A percentile compares a stretch with the other conserved stretches of the same genome.
phyloP scores from a whole-genome alignment of 2,797 vertebrate genomes.

The Ciconia nigra region DNA sequence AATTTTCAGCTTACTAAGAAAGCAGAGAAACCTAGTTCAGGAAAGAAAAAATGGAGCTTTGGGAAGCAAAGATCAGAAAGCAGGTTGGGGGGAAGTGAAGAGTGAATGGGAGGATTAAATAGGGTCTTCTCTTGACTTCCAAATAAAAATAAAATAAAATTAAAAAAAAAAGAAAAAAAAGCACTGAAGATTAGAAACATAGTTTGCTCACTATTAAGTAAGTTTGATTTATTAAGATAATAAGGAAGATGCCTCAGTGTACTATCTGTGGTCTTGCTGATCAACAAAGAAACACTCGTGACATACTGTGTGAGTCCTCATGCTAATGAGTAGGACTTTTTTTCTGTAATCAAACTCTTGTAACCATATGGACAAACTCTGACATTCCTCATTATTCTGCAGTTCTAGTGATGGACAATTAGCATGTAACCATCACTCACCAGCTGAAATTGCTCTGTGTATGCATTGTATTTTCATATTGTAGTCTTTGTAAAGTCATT shows the following conservation, averaged over 20 bases:
- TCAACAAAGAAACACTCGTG: background rate
- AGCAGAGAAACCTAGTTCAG: background rate
- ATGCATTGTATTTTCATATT: background rate
- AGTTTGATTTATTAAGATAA: background rate
- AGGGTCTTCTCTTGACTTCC: background rate
- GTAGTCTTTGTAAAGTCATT: background rate
- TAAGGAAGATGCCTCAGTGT: background rate
- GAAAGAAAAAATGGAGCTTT: background rate
- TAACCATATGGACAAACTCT: background rate
- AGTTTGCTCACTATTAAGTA: background rate
- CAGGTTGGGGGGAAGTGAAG: background rate
- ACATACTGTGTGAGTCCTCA: background rate
- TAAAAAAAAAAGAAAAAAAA: background rate
- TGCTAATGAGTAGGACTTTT: background rate
- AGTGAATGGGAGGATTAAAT: background rate
- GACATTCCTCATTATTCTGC: background rate
- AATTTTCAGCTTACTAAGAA: background rate
- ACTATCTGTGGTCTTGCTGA: background rate
- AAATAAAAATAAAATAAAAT: background rate
- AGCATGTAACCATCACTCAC: background rate
- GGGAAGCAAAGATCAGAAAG: background rate
- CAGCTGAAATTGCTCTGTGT: background rate
- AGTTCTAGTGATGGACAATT: background rate
- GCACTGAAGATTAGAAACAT: background rate
- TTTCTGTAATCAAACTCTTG: background rate